These are phyloP conservation scores for Anoplolepis gracilipes DNA, from an alignment of 1,140 invertebrate genomes.

Conservation along the genomic window DNA sequence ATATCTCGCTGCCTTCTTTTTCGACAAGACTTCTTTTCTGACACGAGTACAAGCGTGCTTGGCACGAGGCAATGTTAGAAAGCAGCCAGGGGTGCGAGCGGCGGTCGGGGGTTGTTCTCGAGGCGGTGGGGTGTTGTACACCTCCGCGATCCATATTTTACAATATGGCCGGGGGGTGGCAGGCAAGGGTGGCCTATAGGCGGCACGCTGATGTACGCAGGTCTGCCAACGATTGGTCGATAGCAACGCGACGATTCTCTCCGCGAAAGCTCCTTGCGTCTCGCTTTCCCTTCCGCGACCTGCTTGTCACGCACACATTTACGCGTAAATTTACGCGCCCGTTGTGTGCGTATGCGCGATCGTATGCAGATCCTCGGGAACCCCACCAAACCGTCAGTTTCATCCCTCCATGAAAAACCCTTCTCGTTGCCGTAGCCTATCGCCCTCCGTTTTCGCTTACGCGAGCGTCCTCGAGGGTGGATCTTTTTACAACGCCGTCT, in stretches of 20 bases:
- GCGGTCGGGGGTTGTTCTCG: slow-evolving; percentile 48
- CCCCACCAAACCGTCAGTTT: slow-evolving; percentile 64
- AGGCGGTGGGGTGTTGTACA: slow-evolving; percentile 81
- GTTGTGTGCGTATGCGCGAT: slow-evolving; percentile 47
- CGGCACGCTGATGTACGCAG: slow-evolving; percentile 84
- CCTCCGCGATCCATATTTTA: slow-evolving; percentile 85
- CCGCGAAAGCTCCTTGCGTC: slow-evolving; percentile 61
- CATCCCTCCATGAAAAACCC: slow-evolving; percentile 65
- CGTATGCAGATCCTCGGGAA: slow-evolving; percentile 69
- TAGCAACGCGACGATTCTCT: slow-evolving; percentile 81
- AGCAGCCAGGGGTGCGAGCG: slow-evolving; percentile 58
- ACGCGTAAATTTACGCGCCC: slow-evolving; percentile 75
- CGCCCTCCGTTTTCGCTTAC: slow-evolving; percentile 62
- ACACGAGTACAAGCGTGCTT: slow-evolving; percentile 24
- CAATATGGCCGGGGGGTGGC: slow-evolving; percentile 83
- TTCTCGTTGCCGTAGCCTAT: slow-evolving; percentile 62
- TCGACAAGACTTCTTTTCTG: slow-evolving; percentile 23
- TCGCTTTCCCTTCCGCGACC: slow-evolving; percentile 28
- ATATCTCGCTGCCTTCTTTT: background rate
- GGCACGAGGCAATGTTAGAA: slow-evolving; percentile 49
- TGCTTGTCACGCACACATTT: slow-evolving; percentile 31
- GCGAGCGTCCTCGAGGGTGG: slow-evolving; percentile 65
- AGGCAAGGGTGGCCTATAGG: slow-evolving; percentile 82
- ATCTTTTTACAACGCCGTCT: slow-evolving; percentile 66
- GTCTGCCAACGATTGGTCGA: slow-evolving; percentile 84